These are phyloP conservation scores for Euglossa dilemma DNA, from an alignment of 1,140 invertebrate species.

Conservation along the genomic window DNA sequence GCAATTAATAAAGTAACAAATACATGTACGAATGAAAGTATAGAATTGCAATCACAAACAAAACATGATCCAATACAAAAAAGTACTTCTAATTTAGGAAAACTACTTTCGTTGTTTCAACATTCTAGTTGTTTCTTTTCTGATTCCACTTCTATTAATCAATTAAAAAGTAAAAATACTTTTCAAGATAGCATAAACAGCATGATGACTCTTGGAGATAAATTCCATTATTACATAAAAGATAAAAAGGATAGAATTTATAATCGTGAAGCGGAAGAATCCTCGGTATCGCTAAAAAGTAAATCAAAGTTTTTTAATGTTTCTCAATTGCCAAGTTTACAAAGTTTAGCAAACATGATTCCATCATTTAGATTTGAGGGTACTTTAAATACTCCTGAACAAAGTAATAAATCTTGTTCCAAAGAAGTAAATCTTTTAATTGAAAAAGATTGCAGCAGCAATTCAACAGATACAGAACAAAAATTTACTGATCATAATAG, in stretches of 20 bases:
- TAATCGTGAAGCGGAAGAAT: conserved; percentile 19
- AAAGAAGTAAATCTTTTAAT: conserved; percentile 13
- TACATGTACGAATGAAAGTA: neutral
- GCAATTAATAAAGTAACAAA: neutral
- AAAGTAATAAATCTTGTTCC: conserved; percentile 25
- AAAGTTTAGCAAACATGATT: conserved; percentile 60
- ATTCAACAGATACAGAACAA: neutral
- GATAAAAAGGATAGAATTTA: conserved; percentile 54
- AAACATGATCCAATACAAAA: conserved; percentile 54
- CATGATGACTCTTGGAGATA: conserved; percentile 69
- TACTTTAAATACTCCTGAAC: conserved; percentile 26
- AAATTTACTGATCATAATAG: neutral
- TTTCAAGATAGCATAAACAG: conserved; percentile 64
- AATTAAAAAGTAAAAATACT: conserved; percentile 53
- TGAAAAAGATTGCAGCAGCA: neutral
- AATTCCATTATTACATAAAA: conserved; percentile 70
- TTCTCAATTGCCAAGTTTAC: conserved; percentile 61
- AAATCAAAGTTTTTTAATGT: conserved; percentile 56
- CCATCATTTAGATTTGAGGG: conserved; percentile 55
- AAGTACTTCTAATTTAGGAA: conserved; percentile 68
- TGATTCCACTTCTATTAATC: conserved; percentile 41
- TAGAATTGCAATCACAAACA: conserved; percentile 34
- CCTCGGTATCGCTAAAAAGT: conserved; percentile 10
- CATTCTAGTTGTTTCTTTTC: conserved; percentile 68
- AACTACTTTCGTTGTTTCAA: conserved; percentile 70